A percentile compares a stretch with the other conserved stretches of the same genome.
phyloP scores from a whole-genome alignment of 2,888 invertebrate genomes.

The Drosophila borealis region DNA sequence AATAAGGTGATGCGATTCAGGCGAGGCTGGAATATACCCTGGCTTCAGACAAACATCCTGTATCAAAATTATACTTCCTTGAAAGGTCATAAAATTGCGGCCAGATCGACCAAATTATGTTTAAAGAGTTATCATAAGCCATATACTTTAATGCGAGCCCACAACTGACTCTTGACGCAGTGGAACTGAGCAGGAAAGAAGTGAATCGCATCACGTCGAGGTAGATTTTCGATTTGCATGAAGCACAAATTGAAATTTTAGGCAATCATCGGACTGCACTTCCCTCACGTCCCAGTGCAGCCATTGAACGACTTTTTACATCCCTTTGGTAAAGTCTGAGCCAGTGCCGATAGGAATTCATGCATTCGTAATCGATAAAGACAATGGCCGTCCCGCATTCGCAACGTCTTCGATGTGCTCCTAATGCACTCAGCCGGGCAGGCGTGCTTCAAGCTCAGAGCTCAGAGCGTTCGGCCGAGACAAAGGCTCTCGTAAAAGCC shows the following conservation, averaged over 20 bases:
- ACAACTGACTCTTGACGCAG: neutral
- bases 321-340: slow-evolving; percentile 29
- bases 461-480: slow-evolving; percentile 38
- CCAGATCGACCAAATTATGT: neutral
- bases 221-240: slow-evolving; percentile 28
- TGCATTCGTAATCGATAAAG: slow-evolving; percentile 67
- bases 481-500: slow-evolving; percentile 43
- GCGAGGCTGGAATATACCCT: too few relatives aligned
- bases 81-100: neutral
- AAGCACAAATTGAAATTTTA: slow-evolving; percentile 46
- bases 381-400: slow-evolving; percentile 35
- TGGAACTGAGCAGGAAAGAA: neutral
- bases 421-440: slow-evolving; percentile 58
- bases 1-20: too few relatives aligned
- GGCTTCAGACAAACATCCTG: too few relatives aligned
- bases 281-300: slow-evolving; percentile 56
- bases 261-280: slow-evolving; percentile 59
- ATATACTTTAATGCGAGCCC: neutral
- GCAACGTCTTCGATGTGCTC: slow-evolving; percentile 22
- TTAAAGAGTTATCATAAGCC: neutral
- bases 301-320: slow-evolving; percentile 61
- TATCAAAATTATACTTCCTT: too few relatives aligned
- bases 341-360: slow-evolving; percentile 42
- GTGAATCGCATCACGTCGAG: neutral
- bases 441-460: slow-evolving; percentile 27